Evolutionary conservation across 1,140 invertebrate genomes (phyloP).

Genomic region (Sitobion miscanthi): DNA sequence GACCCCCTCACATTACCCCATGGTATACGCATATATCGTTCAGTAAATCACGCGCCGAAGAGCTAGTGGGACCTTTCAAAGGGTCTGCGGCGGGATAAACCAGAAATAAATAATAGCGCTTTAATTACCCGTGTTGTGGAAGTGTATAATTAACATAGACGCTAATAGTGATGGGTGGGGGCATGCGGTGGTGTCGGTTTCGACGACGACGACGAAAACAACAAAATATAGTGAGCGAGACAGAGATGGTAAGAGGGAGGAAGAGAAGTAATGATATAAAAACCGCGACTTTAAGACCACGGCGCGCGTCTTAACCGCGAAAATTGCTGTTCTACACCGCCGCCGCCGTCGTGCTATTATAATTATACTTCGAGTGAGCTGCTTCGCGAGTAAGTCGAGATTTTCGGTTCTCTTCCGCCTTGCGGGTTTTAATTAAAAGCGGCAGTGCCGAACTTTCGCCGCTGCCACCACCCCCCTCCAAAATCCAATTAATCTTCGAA

Average conservation of each 20-base stretch:
- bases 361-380: background rate
- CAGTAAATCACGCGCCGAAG: background rate
- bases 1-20: background rate
- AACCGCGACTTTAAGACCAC: background rate
- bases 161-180: background rate
- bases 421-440: constrained; percentile 39
- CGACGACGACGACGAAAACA: background rate
- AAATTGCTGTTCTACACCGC: background rate
- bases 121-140: background rate
- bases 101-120: constrained; percentile 41
- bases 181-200: background rate
- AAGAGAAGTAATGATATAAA: background rate
- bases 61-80: background rate
- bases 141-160: constrained; percentile 31
- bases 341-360: background rate
- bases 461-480: background rate
- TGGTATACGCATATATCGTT: background rate
- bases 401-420: constrained; percentile 1
- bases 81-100: background rate
- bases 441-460: background rate
- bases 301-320: background rate
- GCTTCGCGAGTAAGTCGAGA: background rate
- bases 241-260: background rate
- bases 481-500: constrained; percentile 35
- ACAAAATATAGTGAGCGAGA: background rate